Evolutionary conservation across 2,888 invertebrate genomes (phyloP).

Genomic region (Candidula unifasciata): DNA sequence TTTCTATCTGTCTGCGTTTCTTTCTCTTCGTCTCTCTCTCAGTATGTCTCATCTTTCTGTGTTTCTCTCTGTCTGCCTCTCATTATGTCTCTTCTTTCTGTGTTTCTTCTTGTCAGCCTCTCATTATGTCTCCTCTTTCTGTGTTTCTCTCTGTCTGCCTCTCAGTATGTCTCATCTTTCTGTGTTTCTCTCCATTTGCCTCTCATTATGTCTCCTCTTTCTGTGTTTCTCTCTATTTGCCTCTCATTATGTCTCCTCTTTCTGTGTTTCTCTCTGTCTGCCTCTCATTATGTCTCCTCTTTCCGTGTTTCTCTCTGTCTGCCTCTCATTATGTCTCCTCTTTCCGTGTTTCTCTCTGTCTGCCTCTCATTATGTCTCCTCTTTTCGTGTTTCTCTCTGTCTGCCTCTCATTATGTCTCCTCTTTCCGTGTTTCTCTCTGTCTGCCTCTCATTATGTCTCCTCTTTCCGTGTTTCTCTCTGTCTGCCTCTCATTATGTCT

Average conservation of each 20-base stretch:
- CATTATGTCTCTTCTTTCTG: constrained; percentile 12
- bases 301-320: background rate
- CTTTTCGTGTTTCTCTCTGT: too few relatives aligned
- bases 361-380: too few relatives aligned
- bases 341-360: too few relatives aligned
- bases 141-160: background rate
- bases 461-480: too few relatives aligned
- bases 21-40: background rate
- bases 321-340: too few relatives aligned
- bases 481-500: too few relatives aligned
- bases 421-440: too few relatives aligned
- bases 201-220: constrained; percentile 8
- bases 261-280: background rate
- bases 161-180: background rate
- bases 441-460: too few relatives aligned
- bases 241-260: background rate
- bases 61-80: background rate
- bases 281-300: constrained; percentile 10
- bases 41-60: background rate
- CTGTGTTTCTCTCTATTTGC: background rate
- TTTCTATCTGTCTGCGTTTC: background rate
- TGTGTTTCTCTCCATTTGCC: background rate
- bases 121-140: background rate
- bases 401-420: too few relatives aligned
- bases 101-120: background rate